Base-by-base conservation (phyloP, 2,113 vertebrate genomes). In the Myotis davidii region DNA sequence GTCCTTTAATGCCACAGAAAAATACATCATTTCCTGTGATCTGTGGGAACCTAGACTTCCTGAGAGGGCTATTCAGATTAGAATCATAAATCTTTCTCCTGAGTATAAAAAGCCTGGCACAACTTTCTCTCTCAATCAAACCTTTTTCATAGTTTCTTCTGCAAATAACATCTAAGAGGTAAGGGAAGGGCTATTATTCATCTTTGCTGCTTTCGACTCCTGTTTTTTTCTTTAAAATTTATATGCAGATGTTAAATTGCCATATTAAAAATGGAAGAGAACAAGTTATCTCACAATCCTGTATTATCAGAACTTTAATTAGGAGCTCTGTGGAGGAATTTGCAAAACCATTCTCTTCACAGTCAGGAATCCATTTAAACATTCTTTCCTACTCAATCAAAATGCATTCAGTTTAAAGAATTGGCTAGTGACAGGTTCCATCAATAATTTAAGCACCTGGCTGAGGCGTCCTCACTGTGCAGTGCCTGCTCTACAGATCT, bases 51-150 rank as follows among this genome's bases (percentile, higher is more conserved):
- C 89, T 88, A 88, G 95, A 89, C 92, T 98, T 98, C 98, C 96
- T 98, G 64, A 98, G 96, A 97, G 85, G 52, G 86, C 89, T 65
- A 82, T 95, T 97, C 83, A 95, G 83, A 89, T 97, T 88, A 85
- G 61, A 97, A 79, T 94, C 96, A 98, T 98, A 98, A 98, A 98
- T 98, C 97, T 98, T 97, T 73, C 77, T 89, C 81, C 48, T 48
- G 92, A 97, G 96, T 3, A 29, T 52, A 97, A 91, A 96, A 96
- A 97, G 65, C 69, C 81, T 94, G 84, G 79, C 74, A 96, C 97
- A 98, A 97, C 81, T 97, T 91, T 97, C 92, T 97, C 79, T 85
- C 92, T 98, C 95, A 94, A 96, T 96, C 96, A 97, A 97, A 97
- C 18, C 56, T 86, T 64, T 94, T 95, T 97, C 65, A 84, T 39